A percentile compares a stretch with the other conserved stretches of the same genome.
Conservation (phyloP, 2,113 vertebrate species). For the Notothenia rossii region DNA sequence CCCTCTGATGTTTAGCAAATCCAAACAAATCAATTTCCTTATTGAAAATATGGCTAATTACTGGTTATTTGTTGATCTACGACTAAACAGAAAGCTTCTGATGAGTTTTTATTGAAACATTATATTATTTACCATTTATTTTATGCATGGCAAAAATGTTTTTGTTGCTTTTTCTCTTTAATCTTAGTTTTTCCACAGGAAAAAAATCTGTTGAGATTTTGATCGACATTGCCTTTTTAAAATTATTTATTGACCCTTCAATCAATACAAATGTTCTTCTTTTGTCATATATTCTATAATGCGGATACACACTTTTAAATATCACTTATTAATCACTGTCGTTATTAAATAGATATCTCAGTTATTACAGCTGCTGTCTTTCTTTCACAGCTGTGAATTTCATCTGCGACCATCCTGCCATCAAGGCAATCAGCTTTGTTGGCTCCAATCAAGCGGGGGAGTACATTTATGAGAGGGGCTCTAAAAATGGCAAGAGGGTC, state of each 20-base stretch:
- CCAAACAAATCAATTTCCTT: background rate
- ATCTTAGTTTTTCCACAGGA: background rate
- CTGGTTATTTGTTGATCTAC: background rate
- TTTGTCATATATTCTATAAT: background rate
- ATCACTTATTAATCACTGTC: background rate
- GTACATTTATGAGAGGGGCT: slow-evolving; percentile 96
- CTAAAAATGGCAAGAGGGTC: slow-evolving; percentile 94
- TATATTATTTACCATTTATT: background rate
- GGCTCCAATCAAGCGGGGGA: slow-evolving; percentile 98
- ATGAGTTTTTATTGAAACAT: background rate
- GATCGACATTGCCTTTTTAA: too few relatives aligned
- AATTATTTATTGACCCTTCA: too few relatives aligned
- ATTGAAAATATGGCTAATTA: background rate
- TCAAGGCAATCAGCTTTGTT: slow-evolving; percentile 98
- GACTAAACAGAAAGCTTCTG: background rate
- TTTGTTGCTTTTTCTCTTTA: background rate
- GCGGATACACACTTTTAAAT: background rate
- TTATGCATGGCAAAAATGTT: background rate
- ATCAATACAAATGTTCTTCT: background rate
- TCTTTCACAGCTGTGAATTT: slow-evolving; percentile 91
- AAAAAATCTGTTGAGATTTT: background rate
- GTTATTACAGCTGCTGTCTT: slow-evolving; percentile 40
- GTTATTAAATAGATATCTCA: background rate
- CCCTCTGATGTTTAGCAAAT: background rate
- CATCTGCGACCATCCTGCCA: slow-evolving; percentile 96